Evolutionary conservation across 2,797 vertebrate species (phyloP).

Genomic region (Sebastes melanostomus): DNA sequence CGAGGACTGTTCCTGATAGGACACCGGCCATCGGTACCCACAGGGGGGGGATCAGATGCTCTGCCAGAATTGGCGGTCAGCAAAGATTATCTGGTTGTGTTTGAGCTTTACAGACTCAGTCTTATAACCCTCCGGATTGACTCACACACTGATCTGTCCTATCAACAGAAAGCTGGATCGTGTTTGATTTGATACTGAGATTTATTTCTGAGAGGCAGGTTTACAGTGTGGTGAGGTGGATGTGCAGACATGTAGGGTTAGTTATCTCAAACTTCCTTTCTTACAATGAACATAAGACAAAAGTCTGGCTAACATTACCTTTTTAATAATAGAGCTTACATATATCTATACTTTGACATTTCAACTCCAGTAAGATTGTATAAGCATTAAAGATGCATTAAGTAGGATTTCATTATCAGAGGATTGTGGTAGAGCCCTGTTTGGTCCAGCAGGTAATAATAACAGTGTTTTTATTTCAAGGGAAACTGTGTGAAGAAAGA

Average conservation of each 20-base stretch:
- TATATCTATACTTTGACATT: background rate
- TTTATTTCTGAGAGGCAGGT: constrained; percentile 16
- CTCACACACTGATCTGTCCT: constrained; percentile 25
- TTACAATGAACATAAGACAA: background rate
- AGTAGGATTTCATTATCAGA: constrained; percentile 4
- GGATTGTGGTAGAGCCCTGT: background rate
- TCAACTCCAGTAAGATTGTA: background rate
- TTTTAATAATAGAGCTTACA: background rate
- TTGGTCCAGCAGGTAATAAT: constrained; percentile 22
- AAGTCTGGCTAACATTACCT: background rate
- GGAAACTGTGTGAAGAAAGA: constrained; percentile 24
- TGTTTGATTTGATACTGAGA: constrained; percentile 19
- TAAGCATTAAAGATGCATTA: constrained; percentile 15
- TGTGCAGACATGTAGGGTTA: background rate
- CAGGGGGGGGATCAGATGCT: constrained; percentile 46
- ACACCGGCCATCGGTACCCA: constrained; percentile 39
- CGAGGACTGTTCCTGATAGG: constrained; percentile 54
- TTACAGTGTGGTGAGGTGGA: background rate
- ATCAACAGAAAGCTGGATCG: constrained; percentile 1
- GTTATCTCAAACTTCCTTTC: background rate
- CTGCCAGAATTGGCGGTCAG: constrained; percentile 51
- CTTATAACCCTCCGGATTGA: constrained; percentile 7
- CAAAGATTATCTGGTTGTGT: constrained; percentile 62
- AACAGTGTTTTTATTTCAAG: constrained; percentile 27
- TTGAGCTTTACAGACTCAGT: constrained; percentile 42